Evolutionary conservation across 1,140 invertebrate species (phyloP), one percentile per base, ranked within the genome.

Genomic region (Campoletis sonorensis): DNA sequence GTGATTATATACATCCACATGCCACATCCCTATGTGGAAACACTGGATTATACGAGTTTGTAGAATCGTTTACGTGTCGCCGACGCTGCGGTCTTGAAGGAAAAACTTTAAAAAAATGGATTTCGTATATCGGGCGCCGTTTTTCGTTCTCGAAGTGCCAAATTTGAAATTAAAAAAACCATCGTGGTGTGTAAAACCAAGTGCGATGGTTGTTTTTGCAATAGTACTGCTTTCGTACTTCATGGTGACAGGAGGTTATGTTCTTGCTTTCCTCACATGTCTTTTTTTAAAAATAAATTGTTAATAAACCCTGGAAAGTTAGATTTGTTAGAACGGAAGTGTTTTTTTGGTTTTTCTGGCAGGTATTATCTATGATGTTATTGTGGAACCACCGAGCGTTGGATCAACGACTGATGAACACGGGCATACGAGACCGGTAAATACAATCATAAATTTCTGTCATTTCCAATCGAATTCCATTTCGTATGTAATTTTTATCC

Each of bases 361-460:
- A 99, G 98, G 98, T 81, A 98, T 99, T 49, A 99, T 99, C 86
- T 99, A 99, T 92, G 98, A 99, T 93, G 98, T 99, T 0, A 99
- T 99, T 89, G 97, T 99, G 70, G 98, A 99, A 92, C 98, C 98
- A 51, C 98, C 98, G 0, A 98, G 98, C 91, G 98, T 99, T 82
- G 98, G 98, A 70, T 98, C 97, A 4, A 99, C 98, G 10, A 98
- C 98, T 54, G 98, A 99, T 93, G 98, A 99, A 91, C 95, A 97
- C 92, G 98, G 98, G 18, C 97, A 99, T 90, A 97, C 97, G 4
- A 94, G 97, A 86, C 98, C 98, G 0, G 97, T 96, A 93, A 94
- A 92, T 92, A 15, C 7, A 27, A 67, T 67, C 58, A 64, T 58
- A 4, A 67, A 30, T 5, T 84, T 71, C 18, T 70, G 30, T 68